Percentiles rank a stretch among this genome's conserved stretches.
These are phyloP conservation scores for Prionace glauca DNA, from an alignment of 2,797 vertebrate genomes.

Conservation along the genomic window DNA sequence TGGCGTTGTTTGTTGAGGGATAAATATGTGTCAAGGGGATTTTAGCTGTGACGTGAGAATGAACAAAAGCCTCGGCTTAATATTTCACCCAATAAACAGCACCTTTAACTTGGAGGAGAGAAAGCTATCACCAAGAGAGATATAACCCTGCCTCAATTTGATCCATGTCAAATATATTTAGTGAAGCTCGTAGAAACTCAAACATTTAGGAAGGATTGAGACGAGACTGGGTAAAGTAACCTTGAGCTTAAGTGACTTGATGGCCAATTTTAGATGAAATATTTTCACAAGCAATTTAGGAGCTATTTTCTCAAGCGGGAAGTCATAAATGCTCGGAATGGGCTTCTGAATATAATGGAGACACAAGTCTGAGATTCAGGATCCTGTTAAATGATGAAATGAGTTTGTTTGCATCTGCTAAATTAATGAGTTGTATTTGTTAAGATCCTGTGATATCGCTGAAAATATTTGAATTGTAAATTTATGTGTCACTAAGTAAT, in stretches of 20 bases:
- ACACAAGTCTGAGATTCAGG: not conserved
- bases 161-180: not conserved
- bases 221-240: not conserved
- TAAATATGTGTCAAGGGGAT: not conserved
- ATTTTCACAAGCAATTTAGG: conserved; percentile 2
- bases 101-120: not conserved
- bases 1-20: not conserved
- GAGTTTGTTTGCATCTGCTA: not conserved
- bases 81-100: not conserved
- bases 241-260: not conserved
- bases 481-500: not conserved
- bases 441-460: not conserved
- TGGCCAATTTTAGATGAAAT: not conserved
- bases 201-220: conserved; percentile 8
- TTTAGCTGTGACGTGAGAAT: not conserved
- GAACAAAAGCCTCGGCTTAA: not conserved
- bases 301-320: not conserved
- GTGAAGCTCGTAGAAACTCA: not conserved
- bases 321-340: not conserved
- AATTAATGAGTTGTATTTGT: not conserved
- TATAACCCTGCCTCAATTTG: not conserved
- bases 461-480: not conserved
- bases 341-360: not conserved
- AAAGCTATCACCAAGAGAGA: not conserved
- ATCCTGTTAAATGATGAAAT: not conserved